These are phyloP conservation scores for Aphelocoma californica DNA, from an alignment of 2,797 vertebrate genomes.

Conservation along the genomic window DNA sequence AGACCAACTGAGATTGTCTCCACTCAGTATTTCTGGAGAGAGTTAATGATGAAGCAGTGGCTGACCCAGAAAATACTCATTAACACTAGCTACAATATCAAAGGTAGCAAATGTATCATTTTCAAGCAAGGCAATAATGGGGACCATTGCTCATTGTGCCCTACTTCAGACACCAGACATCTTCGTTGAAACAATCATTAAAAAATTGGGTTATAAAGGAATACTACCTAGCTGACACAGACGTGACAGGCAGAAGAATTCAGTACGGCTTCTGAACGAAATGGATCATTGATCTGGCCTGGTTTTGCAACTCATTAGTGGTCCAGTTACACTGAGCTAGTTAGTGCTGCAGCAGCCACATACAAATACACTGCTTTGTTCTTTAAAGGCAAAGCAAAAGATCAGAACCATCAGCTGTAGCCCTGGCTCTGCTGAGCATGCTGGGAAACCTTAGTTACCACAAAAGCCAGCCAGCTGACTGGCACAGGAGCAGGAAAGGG, in stretches of 20 bases:
- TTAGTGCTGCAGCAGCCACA: background rate
- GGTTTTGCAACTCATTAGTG: background rate
- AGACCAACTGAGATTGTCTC: background rate
- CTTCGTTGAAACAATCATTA: conserved; percentile 19
- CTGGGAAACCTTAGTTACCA: background rate
- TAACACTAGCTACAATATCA: background rate
- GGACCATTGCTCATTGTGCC: background rate
- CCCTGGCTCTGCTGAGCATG: background rate
- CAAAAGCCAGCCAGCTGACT: background rate
- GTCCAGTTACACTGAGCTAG: background rate
- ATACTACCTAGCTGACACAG: background rate
- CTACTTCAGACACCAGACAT: background rate
- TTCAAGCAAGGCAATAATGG: background rate
- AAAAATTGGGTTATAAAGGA: background rate
- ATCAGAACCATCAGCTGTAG: background rate
- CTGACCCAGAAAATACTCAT: conserved; percentile 11
- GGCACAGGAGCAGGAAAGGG: background rate
- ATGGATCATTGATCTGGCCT: background rate
- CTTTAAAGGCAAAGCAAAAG: background rate
- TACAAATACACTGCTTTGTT: background rate
- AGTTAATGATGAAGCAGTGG: conserved; percentile 16
- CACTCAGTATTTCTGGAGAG: background rate
- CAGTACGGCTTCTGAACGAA: background rate
- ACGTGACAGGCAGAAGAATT: background rate
- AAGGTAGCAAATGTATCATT: background rate